Conservation (phyloP, 2,888 invertebrate species). For the Lissonota sp. region DNA sequence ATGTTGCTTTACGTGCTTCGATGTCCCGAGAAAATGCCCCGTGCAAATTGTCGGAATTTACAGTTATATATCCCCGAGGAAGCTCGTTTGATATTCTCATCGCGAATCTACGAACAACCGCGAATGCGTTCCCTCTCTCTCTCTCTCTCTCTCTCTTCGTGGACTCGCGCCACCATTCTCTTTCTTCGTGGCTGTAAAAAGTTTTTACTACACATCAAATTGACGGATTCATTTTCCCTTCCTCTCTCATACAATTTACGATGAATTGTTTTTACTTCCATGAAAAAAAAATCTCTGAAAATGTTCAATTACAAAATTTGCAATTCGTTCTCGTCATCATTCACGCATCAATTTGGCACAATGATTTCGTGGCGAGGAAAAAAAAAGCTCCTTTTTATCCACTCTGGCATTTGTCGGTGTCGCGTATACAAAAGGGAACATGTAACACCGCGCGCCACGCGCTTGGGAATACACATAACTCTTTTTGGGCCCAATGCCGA, state of each 20-base stretch:
- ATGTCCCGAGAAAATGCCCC: conserved; percentile 7
- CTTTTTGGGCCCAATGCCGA: conserved; percentile 42
- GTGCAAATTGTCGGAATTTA: conserved; percentile 47
- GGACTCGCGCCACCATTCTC: background rate
- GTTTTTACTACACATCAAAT: background rate
- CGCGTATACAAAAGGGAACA: conserved; percentile 11
- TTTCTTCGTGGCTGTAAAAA: conserved; percentile 1
- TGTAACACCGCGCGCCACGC: conserved; percentile 34
- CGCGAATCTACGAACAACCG: conserved; percentile 20
- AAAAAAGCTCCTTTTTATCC: conserved; percentile 33
- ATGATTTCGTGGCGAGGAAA: conserved; percentile 24
- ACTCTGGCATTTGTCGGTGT: conserved; percentile 43
- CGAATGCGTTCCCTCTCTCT: conserved; percentile 12
- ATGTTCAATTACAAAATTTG: no score
- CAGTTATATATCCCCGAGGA: conserved; percentile 46
- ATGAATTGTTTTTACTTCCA: background rate
- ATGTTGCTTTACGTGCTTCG: no score
- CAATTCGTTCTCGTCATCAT: no score
- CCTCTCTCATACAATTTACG: background rate
- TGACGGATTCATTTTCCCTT: background rate
- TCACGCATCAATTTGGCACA: background rate
- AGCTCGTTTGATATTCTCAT: conserved; percentile 52
- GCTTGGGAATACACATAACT: conserved; percentile 40
- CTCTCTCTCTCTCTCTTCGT: conserved; percentile 16
- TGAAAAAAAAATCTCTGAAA: background rate